Base-by-base conservation (phyloP, 1,140 invertebrate species). In the Brachionus plicatilis region DNA sequence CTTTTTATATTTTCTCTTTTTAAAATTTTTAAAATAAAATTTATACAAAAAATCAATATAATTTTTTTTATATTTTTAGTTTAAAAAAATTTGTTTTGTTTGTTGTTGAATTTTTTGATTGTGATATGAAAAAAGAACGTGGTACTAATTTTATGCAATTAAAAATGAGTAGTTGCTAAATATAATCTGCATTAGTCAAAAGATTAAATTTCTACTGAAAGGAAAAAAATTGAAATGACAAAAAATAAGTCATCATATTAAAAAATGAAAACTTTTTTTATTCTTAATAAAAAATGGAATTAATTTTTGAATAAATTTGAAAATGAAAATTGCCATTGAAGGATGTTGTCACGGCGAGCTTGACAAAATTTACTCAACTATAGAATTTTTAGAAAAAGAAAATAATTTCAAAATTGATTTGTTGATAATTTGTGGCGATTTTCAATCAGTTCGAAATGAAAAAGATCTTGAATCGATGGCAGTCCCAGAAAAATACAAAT, bases 311-410 rank as follows among this genome's bases (percentile, higher is more conserved):
- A 47, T 47, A 47, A 47, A 12, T 47, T 47, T 12, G 14, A 89
- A 53, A 78, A 98, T 98, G 96, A 95, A 94, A 90, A 94, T 99
- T 70, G 97, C 96, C 6, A 91, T 99, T 0, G 96, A 97, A 92
- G 97, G 97, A 78, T 99, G 97, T 92, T 94, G 95, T 86, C 97
- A 99, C 91, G 97, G 97, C 3, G 95, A 98, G 88, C 90, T 99
- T 83, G 96, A 99, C 86, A 94, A 93, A 87, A 98, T 99, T 86
- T 99, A 99, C 87, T 93, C 94, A 84, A 93, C 93, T 9, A 41
- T 91, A 12, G 79, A 86, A 70, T 84, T 86, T 9, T 92, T 98
- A 68, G 90, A 92, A 86, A 85, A 87, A 68, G 85, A 87, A 68
- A 90, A 92, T 82, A 89, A 86, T 29, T 85, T 88, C 17, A 88